Base-by-base conservation (phyloP, 1,140 invertebrate genomes). In the Aphelenchoides besseyi region DNA sequence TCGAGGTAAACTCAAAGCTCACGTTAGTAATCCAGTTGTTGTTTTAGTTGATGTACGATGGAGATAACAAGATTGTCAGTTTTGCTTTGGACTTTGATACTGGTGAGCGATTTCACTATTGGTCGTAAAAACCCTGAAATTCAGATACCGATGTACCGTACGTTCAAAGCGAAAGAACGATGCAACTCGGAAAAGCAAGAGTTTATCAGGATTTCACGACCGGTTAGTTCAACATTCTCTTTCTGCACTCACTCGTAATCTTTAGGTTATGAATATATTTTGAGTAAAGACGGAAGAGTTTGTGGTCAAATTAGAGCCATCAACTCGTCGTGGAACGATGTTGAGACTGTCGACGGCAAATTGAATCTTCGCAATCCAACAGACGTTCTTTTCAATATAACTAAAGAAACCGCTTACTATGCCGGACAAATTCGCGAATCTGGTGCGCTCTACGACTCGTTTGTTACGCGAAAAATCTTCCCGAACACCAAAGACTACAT, bases 61-160 rank as follows among this genome's bases (percentile, higher is more conserved):
- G 28, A 23, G 18, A 30, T 12, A 36, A 74, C 12, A 12, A 29
- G 16, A 73, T 72, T 26, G 66, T 70, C 2, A 23, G 16, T 23
- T 72, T 74, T 61, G 12, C 69, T 29, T 37, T 72, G 48, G 70
- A 72, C 30, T 70, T 72, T 37, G 69, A 70, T 35, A 1, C n/a
- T 1, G 67, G 37, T 59, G 23, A 30, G 3, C 53, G 33, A 26
- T 67, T 67, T 23, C 18, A 33, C 9, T 67, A 32, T 26, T 26
- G 64, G 5, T 48, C 41, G 26, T 67, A 1, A 57, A n/a, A n/a
- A n/a, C n/a, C n/a, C n/a, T 33, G 36, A 33, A 16, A 53, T 41
- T 18, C 35, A 71, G 62, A 70, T 16, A 3, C 70, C 23, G 55
- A 74, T n/a, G 2, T 69, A 2, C 67, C 67, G 1, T 69, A 32